Evolutionary conservation across 2,888 invertebrate species (phyloP).

Genomic region (Agelastica alni): DNA sequence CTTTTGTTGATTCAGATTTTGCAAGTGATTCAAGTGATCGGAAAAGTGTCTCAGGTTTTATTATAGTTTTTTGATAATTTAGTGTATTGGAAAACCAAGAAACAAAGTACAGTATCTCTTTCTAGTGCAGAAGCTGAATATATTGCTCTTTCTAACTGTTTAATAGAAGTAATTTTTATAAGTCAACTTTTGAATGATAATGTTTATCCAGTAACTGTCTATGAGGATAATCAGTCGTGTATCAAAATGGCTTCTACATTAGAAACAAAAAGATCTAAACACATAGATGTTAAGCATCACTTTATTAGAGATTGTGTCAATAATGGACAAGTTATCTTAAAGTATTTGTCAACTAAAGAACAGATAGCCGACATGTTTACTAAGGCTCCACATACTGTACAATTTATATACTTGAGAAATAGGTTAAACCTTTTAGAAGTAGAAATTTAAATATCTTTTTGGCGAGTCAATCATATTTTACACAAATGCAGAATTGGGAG

Average conservation of each 20-base stretch:
- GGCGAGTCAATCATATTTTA: no score
- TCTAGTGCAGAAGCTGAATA: conserved; percentile 35
- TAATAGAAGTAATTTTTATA: neutral
- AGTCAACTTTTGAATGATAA: neutral
- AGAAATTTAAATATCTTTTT: no score
- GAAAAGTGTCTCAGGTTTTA: neutral
- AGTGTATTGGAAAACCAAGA: conserved; percentile 32
- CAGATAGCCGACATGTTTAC: no score
- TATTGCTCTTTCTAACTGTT: conserved; percentile 8
- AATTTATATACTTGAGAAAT: no score
- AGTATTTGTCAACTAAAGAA: no score
- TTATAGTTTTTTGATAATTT: conserved; percentile 25
- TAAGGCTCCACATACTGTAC: no score
- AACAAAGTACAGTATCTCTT: conserved; percentile 30
- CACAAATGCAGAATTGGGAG: no score
- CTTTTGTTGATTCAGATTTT: neutral
- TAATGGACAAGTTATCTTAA: neutral
- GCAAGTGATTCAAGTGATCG: neutral
- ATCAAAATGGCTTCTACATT: neutral
- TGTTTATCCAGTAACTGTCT: neutral
- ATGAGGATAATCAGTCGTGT: neutral
- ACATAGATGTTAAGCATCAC: neutral
- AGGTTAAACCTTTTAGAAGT: no score
- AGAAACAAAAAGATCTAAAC: neutral
- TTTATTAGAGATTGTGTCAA: neutral